A percentile compares a stretch with the other conserved stretches of the same genome.
Evolutionary conservation across 2,113 vertebrate genomes (phyloP).

Genomic region (Cisticola juncidis): DNA sequence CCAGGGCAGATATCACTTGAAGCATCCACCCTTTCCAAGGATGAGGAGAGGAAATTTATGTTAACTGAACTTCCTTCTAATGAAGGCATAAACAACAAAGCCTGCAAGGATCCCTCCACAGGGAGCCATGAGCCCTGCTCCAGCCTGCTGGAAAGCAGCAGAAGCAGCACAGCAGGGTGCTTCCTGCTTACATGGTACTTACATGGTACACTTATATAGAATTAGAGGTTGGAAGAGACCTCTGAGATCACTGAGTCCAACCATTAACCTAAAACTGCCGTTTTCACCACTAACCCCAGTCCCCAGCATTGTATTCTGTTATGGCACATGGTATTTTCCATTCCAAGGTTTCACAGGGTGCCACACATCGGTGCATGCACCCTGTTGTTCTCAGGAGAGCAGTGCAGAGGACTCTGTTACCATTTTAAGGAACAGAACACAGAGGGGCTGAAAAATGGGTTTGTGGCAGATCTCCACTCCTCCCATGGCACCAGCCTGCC

Average conservation of each 20-base stretch:
- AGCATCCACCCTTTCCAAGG: neutral
- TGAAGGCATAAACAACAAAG: neutral
- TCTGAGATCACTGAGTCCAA: neutral
- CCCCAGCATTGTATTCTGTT: neutral
- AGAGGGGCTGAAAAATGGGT: neutral
- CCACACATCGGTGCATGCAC: rapidly evolving
- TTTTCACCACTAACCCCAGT: neutral
- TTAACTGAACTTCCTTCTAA: neutral
- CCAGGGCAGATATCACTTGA: neutral
- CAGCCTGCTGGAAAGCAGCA: neutral
- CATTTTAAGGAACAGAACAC: neutral
- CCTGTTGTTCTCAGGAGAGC: rapidly evolving
- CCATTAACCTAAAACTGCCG: neutral
- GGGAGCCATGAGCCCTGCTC: neutral
- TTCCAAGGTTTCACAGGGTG: neutral
- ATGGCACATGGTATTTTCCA: neutral
- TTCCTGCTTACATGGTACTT: neutral
- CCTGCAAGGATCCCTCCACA: neutral
- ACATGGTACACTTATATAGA: rapidly evolving
- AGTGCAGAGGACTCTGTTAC: neutral
- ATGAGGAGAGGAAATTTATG: neutral
- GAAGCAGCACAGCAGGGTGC: neutral
- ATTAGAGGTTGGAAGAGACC: neutral
- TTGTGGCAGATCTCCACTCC: neutral
- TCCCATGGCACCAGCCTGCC: neutral